Conservation (phyloP, 64 coral and sea anemone species). For the Montipora cactus region DNA sequence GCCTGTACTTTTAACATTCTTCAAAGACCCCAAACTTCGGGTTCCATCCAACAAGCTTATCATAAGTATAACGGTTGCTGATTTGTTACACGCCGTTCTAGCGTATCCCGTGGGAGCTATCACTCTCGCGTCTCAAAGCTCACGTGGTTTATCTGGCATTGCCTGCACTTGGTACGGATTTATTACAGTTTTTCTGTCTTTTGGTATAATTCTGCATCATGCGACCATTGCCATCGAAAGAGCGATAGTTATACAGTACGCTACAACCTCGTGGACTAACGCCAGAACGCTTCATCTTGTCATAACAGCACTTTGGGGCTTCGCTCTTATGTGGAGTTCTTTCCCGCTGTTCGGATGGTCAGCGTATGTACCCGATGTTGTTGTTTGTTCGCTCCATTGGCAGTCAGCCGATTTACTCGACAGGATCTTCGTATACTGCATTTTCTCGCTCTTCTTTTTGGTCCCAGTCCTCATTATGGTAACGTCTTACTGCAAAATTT, state of each 20-base stretch:
- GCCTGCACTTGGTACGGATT: conserved; percentile 18
- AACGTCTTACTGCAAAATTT: neutral
- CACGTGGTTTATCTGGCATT: neutral
- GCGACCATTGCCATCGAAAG: conserved; percentile 23
- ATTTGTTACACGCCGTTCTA: conserved; percentile 24
- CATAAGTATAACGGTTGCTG: conserved; percentile 21
- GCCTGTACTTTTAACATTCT: neutral
- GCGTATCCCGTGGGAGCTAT: conserved; percentile 22
- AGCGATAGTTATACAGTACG: conserved; percentile 14
- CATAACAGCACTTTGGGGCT: neutral
- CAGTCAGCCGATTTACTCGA: neutral
- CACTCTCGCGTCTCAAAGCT: neutral
- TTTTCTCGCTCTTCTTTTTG: conserved; percentile 39
- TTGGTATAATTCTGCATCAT: conserved; percentile 6
- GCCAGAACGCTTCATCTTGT: neutral
- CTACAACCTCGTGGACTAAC: neutral
- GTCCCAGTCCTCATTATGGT: neutral
- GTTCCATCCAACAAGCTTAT: conserved; percentile 3
- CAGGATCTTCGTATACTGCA: neutral
- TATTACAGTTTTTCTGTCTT: conserved; percentile 24
- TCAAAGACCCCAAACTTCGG: conserved; percentile 15
- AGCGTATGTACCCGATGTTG: conserved; percentile 12
- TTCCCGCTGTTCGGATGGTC: conserved; percentile 36
- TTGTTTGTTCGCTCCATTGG: conserved; percentile 10
- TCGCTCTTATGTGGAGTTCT: neutral